A percentile compares a stretch with the other conserved stretches of the same genome.
Evolutionary conservation across 2,113 vertebrate species (phyloP).

Genomic region (Bubo blakistoni): DNA sequence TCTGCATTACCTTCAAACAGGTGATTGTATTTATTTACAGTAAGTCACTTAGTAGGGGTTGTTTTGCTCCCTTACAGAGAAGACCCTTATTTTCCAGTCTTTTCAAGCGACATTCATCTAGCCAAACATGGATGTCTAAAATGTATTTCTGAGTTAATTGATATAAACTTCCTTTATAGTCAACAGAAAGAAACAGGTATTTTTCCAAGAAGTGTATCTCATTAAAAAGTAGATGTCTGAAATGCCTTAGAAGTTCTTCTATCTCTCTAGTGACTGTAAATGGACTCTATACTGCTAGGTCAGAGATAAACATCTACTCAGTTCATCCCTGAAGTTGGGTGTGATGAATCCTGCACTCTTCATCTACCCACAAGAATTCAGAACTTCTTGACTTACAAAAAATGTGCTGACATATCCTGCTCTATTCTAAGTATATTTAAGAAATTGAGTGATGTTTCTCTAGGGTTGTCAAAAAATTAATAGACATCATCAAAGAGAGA

Average conservation of each 20-base stretch:
- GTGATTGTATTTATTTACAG: not conserved
- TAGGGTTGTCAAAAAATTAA: conserved; percentile 17
- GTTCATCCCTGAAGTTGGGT: not conserved
- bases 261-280: not conserved
- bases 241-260: not conserved
- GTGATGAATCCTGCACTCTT: not conserved
- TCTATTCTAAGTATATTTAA: conserved; percentile 4
- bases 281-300: not conserved
- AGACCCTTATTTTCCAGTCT: not conserved
- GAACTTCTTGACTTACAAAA: not conserved
- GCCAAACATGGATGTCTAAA: not conserved
- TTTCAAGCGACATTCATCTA: not conserved
- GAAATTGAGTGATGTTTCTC: not conserved
- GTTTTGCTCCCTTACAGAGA: not conserved
- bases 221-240: not conserved
- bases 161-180: not conserved
- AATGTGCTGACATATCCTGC: not conserved
- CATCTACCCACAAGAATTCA: not conserved
- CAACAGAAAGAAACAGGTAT: not conserved
- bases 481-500: not conserved
- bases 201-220: not conserved
- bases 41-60: not conserved
- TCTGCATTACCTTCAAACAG: not conserved
- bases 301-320: not conserved
- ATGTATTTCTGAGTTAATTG: not conserved